Evolutionary conservation across 2,113 vertebrate genomes (phyloP), one percentile per base, ranked within the genome.

Genomic region (Callorhinus ursinus): DNA sequence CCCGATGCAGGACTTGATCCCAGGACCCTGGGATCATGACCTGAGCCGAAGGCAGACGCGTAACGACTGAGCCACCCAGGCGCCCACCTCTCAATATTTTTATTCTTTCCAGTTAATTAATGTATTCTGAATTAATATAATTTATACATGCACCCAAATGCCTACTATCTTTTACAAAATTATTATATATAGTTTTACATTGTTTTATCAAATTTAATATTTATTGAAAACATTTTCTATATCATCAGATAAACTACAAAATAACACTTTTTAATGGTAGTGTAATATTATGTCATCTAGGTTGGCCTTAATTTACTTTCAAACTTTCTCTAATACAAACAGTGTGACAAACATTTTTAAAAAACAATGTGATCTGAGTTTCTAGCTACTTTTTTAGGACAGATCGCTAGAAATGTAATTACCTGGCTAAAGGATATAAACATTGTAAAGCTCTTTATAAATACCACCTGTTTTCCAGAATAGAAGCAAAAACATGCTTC

Each of bases 311-410:
- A 74, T 67, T 83, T 80, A 77, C 39, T 95, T 95, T 80, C 36
- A 88, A 46, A 88, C 79, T 93, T 95, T 84, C 10, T 57, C 65
- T 92, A 90, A 81, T 83, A 86, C 19, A 65, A 96, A 89, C 28
- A 63, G 77, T 55, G 14, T 91, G 69, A 83, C 22, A 95, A 93
- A 80, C 14, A 57, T 46, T 79, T 97, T 83, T 63, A 4, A 93
- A 88, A 96, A 96, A 91, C 42, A 81, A 86, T 39, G 19, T 51
- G 36, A 82, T 90, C 15, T 59, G 28, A 57, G 36, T 84, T 42
- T 86, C 28, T 67, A 84, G 55, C 22, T 79, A 79, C 80, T 89
- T 90, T 31, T 55, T 91, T 80, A 88, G 7, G 2, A 59, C 3
- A 88, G 33, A 57, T 2, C 31, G 9, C 46, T 84, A 67, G 72